Percentiles rank a stretch among this genome's conserved stretches.
phyloP scores from a whole-genome alignment of 2,113 vertebrate species.

The Ondatra zibethicus region DNA sequence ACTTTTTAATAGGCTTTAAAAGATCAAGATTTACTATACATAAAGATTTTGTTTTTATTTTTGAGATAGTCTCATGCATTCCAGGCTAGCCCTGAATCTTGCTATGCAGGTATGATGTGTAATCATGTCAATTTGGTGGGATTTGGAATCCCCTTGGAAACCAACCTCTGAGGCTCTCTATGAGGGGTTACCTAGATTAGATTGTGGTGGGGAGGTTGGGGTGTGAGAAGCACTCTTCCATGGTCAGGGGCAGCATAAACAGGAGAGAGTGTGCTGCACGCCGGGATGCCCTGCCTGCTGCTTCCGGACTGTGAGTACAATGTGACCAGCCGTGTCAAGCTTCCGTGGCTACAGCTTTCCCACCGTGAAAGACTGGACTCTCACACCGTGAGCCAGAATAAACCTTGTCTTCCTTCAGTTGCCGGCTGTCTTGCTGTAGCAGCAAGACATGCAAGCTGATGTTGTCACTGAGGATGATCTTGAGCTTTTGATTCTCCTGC shows the following conservation, averaged over 20 bases:
- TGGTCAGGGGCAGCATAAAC: neutral
- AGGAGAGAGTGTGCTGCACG: neutral
- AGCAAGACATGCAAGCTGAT: neutral
- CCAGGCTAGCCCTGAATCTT: neutral
- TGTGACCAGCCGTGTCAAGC: neutral
- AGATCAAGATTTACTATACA: slow-evolving; percentile 2
- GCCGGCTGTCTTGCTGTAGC: neutral
- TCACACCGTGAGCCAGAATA: neutral
- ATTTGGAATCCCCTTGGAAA: neutral
- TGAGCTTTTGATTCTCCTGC: neutral
- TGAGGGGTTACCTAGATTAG: neutral
- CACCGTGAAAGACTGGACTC: neutral
- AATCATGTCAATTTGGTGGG: neutral
- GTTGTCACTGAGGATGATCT: neutral
- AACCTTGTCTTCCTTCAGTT: neutral
- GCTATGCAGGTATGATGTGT: neutral
- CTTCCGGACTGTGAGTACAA: neutral
- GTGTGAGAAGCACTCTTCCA: neutral
- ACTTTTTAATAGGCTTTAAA: neutral
- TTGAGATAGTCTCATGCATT: neutral
- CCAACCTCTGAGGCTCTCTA: neutral
- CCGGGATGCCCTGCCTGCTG: neutral
- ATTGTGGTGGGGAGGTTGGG: neutral
- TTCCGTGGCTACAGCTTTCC: neutral
- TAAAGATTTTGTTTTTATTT: neutral